phyloP scores from a whole-genome alignment of 2,797 vertebrate species.

The Acrocephalus scirpaceus region DNA sequence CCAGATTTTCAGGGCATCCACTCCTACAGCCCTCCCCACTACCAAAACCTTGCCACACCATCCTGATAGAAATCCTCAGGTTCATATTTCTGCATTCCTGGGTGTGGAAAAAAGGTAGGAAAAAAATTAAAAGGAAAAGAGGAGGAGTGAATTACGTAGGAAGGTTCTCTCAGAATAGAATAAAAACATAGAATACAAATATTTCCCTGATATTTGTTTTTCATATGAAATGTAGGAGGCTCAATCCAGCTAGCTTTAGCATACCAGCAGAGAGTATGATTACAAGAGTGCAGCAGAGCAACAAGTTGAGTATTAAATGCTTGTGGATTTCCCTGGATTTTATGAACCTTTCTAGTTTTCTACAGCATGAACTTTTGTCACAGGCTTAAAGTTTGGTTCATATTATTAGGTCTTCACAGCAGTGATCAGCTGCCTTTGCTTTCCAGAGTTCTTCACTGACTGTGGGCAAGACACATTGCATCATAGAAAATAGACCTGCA shows the following conservation, averaged over 20 bases:
- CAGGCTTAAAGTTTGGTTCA: not conserved
- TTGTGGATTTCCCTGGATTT: not conserved
- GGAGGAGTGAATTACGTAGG: rapidly evolving
- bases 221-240: not conserved
- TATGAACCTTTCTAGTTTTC: not conserved
- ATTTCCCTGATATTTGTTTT: not conserved
- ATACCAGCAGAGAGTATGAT: rapidly evolving
- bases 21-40: not conserved
- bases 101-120: not conserved
- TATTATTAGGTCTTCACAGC: not conserved
- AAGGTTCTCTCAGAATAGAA: not conserved
- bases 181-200: not conserved
- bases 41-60: not conserved
- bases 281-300: not conserved
- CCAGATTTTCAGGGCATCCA: not conserved
- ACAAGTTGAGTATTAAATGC: not conserved
- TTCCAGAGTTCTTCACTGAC: not conserved
- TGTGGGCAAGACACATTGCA: not conserved
- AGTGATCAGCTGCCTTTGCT: not conserved
- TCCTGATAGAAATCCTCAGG: not conserved
- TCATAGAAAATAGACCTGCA: not conserved
- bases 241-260: not conserved
- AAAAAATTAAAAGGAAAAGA: not conserved
- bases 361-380: not conserved
- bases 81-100: not conserved